These are phyloP conservation scores for Stigmatopora argus DNA, from an alignment of 2,113 vertebrate species.

Conservation along the genomic window DNA sequence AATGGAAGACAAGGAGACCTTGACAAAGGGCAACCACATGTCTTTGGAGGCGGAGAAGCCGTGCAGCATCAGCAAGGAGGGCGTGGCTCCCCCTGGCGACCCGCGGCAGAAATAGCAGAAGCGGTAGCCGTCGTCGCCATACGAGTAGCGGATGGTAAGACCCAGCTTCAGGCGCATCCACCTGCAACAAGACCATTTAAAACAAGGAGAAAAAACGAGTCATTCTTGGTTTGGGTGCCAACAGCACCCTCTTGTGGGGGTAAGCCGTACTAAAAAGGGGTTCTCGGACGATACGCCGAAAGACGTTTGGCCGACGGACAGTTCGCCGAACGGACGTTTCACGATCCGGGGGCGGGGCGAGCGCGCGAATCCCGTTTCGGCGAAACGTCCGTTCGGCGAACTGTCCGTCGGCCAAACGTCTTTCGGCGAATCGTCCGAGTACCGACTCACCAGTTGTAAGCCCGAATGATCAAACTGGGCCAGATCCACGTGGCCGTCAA, in stretches of 20 bases:
- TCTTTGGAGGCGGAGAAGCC: constrained; percentile 89
- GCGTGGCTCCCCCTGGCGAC: constrained; percentile 68
- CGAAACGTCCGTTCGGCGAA: too few species aligned
- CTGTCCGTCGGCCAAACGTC: too few species aligned
- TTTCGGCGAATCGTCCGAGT: too few species aligned
- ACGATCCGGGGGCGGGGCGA: too few species aligned
- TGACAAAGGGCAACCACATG: constrained; percentile 82
- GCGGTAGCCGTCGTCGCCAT: constrained; percentile 76
- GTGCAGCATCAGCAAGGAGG: constrained; percentile 86
- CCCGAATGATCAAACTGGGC: constrained; percentile 79
- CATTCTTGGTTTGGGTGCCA: too few species aligned
- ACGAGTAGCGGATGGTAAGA: constrained; percentile 73
- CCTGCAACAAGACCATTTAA: constrained; percentile 55
- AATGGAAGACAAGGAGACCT: constrained; percentile 56
- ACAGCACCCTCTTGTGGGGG: too few species aligned
- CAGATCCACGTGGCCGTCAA: constrained; percentile 80
- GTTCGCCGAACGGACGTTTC: too few species aligned
- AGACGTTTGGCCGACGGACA: too few species aligned
- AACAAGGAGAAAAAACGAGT: too few species aligned
- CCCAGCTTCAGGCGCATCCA: constrained; percentile 81
- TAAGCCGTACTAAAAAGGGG: too few species aligned
- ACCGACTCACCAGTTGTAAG: constrained; percentile 92
- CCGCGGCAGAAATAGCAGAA: constrained; percentile 88
- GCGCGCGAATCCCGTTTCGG: too few species aligned
- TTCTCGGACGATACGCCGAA: too few species aligned